Evolutionary conservation across 1,140 invertebrate genomes (phyloP), one percentile per base, ranked within the genome.

Genomic region (Mycetomoellerius zeteki): DNA sequence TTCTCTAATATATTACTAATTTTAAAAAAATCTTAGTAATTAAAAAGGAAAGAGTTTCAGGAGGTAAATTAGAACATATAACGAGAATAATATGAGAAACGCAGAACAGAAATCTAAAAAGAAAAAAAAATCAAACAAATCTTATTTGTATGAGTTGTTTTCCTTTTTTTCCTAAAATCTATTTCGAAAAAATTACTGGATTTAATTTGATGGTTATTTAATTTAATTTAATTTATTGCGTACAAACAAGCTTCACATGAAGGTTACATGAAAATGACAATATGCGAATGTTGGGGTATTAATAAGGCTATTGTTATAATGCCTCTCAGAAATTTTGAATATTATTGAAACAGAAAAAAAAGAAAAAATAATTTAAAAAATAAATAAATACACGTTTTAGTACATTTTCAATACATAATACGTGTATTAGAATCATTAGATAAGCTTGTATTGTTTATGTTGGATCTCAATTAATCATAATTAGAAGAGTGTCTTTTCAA

Each of bases 401-500:
- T 43, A 43, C 1, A 43, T 10, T 43, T 67, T 77, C 6, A 24
- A 0, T 24, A 43, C 3, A 27, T 10, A 62, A 62, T 47, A 47
- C 10, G 19, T 24, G 43, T n/a, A 60, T 77, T 43, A 19, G 10
- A 14, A 76, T 60, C 33, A 27, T 24, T 8, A 47, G 56, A 47
- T 19, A 27, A 7, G 7, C 8, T 19, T 56, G 27, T 56, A 12
- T 54, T 33, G 12, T 37, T 76, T 43, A 75, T 19, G 19, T 60
- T 76, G 8, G 21, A 62, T 50, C 1, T 43, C 10, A 47, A 78
- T 78, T 12, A 47, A 78, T 78, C 19, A 62, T 0, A 14, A 60
- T 52, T 67, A 21, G n/a, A 21, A 33, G 12, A 78, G 0, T 3
- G 1, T 27, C 12, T 47, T 27, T 24, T 21, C 1, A 65, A 65